These are phyloP conservation scores for Crossoptilon crossoptilon DNA, from an alignment of 2,797 vertebrate genomes.

Conservation along the genomic window DNA sequence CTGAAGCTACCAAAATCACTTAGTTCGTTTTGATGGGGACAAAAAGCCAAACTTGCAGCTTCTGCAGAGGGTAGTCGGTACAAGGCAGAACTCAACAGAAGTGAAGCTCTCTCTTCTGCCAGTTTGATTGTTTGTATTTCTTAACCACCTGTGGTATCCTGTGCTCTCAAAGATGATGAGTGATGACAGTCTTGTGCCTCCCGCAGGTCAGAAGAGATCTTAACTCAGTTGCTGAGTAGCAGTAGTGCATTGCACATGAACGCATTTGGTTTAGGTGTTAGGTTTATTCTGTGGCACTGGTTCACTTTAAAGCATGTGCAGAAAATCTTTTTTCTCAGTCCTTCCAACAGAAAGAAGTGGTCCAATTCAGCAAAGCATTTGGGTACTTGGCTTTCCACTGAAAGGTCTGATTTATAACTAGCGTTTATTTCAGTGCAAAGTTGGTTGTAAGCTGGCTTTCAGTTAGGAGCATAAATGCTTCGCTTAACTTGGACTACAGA, in stretches of 20 bases:
- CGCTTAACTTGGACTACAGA: neutral
- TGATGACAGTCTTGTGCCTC: neutral
- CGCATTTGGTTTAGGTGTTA: neutral
- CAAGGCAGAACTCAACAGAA: neutral
- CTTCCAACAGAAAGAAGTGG: neutral
- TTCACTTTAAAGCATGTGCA: neutral
- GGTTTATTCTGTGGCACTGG: neutral
- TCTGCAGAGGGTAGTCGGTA: neutral
- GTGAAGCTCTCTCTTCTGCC: neutral
- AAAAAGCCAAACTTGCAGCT: neutral
- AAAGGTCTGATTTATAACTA: neutral
- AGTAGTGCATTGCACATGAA: too few species aligned
- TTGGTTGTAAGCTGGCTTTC: neutral
- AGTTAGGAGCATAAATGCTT: neutral
- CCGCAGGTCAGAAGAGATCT: neutral
- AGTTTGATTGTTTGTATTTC: neutral
- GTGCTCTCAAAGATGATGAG: neutral
- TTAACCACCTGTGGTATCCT: neutral
- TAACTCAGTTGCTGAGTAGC: neutral
- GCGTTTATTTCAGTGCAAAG: neutral
- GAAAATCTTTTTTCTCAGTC: neutral
- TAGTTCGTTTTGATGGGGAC: accelerated
- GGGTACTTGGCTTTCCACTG: neutral
- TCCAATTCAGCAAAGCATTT: neutral
- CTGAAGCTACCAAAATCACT: neutral